Base-by-base conservation (phyloP, 1,140 invertebrate genomes). In the Dysdera silvatica region DNA sequence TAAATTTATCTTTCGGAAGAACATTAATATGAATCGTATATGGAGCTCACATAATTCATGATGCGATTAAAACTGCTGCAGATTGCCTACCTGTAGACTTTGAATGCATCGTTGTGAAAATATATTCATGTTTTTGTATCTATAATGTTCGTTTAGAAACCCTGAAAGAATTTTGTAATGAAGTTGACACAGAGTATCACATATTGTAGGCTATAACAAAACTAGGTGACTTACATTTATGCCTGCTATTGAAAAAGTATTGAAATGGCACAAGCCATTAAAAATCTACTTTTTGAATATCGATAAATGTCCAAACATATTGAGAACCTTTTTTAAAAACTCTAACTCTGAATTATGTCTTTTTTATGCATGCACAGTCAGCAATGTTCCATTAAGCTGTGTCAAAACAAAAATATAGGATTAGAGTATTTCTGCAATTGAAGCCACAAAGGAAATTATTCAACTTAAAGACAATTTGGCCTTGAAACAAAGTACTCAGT, bases 61-160 rank as follows among this genome's bases (percentile, higher is more conserved):
- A 54, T 41, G 52, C 32, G 26, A 4, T 58, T 52, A 29, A 64
- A 65, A 55, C 61, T 51, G 64, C 71, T 33, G 64, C 58, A 47
- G 68, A 74, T 67, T 53, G 31, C 2, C 64, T 74, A 29, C 71
- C 70, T 31, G 54, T 74, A 57, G 71, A 74, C 61, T 28, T 72
- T 16, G 70, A 74, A 69, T 51, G 24, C 43, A 54, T 74, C 58
- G 56, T 71, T 51, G 52, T 69, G 7, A 73, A 74, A 68, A 70
- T 74, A 37, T 73, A 71, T 67, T 55, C 33, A 41, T 69, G 64
- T n/a, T 75, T 75, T 68, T 69, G 67, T 67, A 72, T 72, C 37
- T 71, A 71, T 48, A 74, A 67, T 33, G 67, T 71, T 29, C 61
- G 67, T 47, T 70, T 73, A 18, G 65, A 69, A 61, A 40, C 23